These are phyloP conservation scores for Melinopterus prodromus DNA, from an alignment of 2,888 invertebrate species.

Conservation along the genomic window DNA sequence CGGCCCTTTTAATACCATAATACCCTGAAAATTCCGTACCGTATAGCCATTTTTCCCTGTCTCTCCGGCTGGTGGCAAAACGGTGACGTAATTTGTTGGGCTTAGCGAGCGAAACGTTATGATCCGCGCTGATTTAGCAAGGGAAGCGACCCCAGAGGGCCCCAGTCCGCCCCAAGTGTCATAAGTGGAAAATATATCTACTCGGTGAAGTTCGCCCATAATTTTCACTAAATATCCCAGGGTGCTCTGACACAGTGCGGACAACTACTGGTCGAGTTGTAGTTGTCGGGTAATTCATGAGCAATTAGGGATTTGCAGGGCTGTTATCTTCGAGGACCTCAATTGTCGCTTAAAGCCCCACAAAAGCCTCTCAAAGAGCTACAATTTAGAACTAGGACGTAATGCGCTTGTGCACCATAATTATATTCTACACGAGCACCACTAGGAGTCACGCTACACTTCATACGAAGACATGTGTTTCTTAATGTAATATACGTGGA, in stretches of 20 bases:
- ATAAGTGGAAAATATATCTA: conserved; percentile 32
- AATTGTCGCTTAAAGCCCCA: neutral
- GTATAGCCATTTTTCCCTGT: neutral
- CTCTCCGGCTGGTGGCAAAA: conserved; percentile 21
- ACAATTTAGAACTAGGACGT: neutral
- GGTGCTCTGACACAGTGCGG: conserved; percentile 6
- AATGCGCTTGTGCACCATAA: neutral
- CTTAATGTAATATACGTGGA: no score
- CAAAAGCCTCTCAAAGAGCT: conserved; percentile 10
- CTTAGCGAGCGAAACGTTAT: conserved; percentile 34
- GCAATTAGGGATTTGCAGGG: conserved; percentile 32
- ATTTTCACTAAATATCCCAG: conserved; percentile 17
- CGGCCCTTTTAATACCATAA: conserved; percentile 13
- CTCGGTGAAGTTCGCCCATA: conserved; percentile 29
- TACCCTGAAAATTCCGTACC: neutral
- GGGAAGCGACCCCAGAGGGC: neutral
- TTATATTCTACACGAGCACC: neutral
- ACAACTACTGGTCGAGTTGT: conserved; percentile 17
- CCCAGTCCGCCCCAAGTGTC: conserved; percentile 26
- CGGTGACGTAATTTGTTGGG: conserved; percentile 33
- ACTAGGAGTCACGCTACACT: neutral
- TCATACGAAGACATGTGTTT: no score
- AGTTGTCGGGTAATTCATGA: conserved; percentile 30
- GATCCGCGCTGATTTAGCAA: conserved; percentile 32
- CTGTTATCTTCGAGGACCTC: conserved; percentile 28